These are phyloP conservation scores for Megalopta genalis DNA, from an alignment of 1,140 invertebrate genomes.

Conservation along the genomic window DNA sequence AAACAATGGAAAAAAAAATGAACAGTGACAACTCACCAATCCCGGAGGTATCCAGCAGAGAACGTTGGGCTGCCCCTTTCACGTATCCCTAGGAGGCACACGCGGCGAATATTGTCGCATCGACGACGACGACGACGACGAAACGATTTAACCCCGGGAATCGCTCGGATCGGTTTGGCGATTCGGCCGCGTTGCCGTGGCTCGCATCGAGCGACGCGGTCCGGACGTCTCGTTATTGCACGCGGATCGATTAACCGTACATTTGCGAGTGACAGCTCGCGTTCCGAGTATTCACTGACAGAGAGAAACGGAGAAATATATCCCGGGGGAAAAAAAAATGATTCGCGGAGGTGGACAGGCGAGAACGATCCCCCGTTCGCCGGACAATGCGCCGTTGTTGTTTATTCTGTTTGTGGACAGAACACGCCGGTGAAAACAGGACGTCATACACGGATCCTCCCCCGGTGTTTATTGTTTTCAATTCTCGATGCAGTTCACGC, in stretches of 20 bases:
- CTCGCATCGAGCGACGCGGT: slow-evolving; percentile 13
- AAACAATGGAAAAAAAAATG: not conserved
- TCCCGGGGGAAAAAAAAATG: too few relatives aligned
- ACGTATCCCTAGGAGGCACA: slow-evolving; percentile 41
- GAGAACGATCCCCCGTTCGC: not conserved
- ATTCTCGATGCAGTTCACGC: slow-evolving; percentile 39
- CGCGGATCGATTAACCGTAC: slow-evolving; percentile 33
- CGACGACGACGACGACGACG: too few relatives aligned
- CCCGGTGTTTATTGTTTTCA: slow-evolving; percentile 23
- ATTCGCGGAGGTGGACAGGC: too few relatives aligned
- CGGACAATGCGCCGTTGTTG: not conserved
- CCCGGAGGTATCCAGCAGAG: not conserved
- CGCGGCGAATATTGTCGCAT: slow-evolving; percentile 26
- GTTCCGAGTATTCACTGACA: slow-evolving; percentile 6
- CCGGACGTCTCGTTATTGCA: slow-evolving; percentile 6
- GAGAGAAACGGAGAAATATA: too few relatives aligned
- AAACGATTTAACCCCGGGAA: slow-evolving; percentile 29
- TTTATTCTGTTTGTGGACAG: not conserved
- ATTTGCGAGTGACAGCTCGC: slow-evolving; percentile 23
- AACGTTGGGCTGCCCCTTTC: slow-evolving; percentile 14
- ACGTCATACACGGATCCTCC: too few relatives aligned
- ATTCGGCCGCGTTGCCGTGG: not conserved
- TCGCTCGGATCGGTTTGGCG: slow-evolving; percentile 20
- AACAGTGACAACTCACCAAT: slow-evolving; percentile 12
- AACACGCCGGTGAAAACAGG: too few relatives aligned